Percentiles rank a stretch among this genome's conserved stretches.
Evolutionary conservation across 1,140 invertebrate species (phyloP).

Genomic region (Lethrus apterus): DNA sequence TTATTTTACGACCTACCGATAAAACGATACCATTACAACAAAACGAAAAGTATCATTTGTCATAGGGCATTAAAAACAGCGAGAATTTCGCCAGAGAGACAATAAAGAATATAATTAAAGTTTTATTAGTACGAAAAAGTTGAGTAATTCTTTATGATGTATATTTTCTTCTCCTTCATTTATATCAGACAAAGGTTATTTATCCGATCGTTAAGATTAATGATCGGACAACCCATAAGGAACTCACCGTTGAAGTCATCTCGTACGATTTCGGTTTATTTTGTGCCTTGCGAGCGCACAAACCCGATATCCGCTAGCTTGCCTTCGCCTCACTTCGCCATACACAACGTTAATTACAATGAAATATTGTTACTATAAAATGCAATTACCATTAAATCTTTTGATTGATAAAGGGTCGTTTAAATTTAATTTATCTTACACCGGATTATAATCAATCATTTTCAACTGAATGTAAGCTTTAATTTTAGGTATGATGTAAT

Average conservation of each 20-base stretch:
- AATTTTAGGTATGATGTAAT: no score
- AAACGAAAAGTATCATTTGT: no score
- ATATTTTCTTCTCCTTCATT: neutral
- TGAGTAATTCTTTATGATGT: neutral
- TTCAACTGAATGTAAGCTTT: no score
- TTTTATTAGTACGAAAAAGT: neutral
- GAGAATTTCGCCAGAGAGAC: no score
- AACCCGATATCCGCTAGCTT: neutral
- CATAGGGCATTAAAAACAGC: no score
- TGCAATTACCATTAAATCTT: conserved; percentile 14
- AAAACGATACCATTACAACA: no score
- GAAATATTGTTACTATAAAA: conserved; percentile 10
- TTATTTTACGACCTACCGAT: no score
- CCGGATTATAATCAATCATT: no score
- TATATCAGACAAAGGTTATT: conserved; percentile 1
- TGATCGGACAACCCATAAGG: neutral
- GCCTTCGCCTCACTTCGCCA: no score
- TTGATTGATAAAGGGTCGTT: conserved; percentile 10
- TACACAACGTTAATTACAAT: conserved; percentile 6
- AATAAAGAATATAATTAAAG: neutral
- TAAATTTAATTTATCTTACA: conserved; percentile 23
- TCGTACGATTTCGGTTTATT: no score
- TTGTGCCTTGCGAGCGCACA: neutral
- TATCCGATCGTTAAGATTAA: conserved; percentile 2
- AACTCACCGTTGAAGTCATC: no score